Conservation (phyloP, 2,888 invertebrate species). For the Coelinius sp. region DNA sequence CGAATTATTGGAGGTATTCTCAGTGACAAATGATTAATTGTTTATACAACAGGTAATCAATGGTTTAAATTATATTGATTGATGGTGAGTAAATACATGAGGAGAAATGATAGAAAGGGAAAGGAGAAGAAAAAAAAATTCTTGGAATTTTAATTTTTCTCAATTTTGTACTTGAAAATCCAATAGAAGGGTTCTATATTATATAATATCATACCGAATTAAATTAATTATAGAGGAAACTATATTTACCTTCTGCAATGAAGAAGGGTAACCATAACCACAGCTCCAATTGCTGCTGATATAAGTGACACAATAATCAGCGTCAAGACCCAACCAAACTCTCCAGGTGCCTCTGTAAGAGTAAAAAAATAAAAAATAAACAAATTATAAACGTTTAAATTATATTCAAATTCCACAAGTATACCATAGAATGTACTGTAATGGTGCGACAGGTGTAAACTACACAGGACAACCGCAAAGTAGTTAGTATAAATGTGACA, state of each 20-base stretch:
- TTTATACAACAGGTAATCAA: neutral
- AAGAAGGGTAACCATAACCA: conserved; percentile 80
- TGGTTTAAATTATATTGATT: neutral
- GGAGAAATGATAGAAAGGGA: neutral
- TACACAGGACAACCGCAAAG: conserved; percentile 20
- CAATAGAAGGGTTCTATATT: too few relatives aligned
- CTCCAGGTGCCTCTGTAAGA: conserved; percentile 75
- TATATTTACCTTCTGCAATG: conserved; percentile 76
- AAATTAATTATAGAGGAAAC: neutral
- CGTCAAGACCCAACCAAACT: conserved; percentile 80
- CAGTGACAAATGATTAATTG: neutral
- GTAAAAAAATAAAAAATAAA: conserved; percentile 41
- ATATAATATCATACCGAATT: neutral
- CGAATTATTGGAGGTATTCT: neutral
- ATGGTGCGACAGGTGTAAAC: conserved; percentile 11
- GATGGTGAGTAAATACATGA: too few relatives aligned
- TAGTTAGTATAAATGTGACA: conserved; percentile 24
- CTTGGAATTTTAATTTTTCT: too few relatives aligned
- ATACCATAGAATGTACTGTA: neutral
- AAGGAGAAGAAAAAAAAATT: too few relatives aligned
- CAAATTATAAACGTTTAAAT: neutral
- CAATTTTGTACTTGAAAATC: too few relatives aligned
- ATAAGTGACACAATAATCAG: conserved; percentile 80
- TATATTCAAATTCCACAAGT: neutral
- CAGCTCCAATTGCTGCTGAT: conserved; percentile 80